Base-by-base conservation (phyloP, 2,797 vertebrate genomes). In the Cuculus canorus region DNA sequence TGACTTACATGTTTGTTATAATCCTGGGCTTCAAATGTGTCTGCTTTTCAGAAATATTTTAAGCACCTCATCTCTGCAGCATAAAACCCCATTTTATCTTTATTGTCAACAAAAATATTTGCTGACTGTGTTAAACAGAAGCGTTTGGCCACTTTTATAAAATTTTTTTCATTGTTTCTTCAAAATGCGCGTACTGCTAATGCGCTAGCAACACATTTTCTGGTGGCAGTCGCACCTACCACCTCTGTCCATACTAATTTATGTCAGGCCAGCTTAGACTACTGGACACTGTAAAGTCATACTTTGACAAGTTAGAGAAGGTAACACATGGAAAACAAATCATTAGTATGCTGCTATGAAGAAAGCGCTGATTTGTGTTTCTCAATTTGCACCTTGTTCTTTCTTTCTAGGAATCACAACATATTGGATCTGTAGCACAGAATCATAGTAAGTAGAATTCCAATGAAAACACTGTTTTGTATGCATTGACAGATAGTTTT, bases 391-490 rank as follows among this genome's bases (percentile, higher is more conserved):
- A 4, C 96, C 91, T 95, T 23, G 7, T 92, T 41, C 24, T 72
- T 81, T 88, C 54, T 91, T 96, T 73, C 84, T 97, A 99, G 99
- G 98, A 99, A 95, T 96, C 94, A 19, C 97, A 98, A 75, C 97
- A 95, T 30, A 96, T 98, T 88, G 97, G 96, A 93, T 98, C 98
- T 94, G 92, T 96, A 94, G 91, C 97, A 96, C 97, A 97, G 93
- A 98, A 95, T 97, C 98, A 98, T 96, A 98, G 99, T 99, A 98
- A 99, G 99, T 99, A 89, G 95, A 93, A 50, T 57, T 41, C n/a
- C 23, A 52, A 82, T 57, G 30, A 41, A 37, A 69, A n/a, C 6
- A 21, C 10, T 32, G 32, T 45, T 56, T 2, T 2, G 10, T 66
- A 59, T 24, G 22, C 63, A 18, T 54, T 79, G 45, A 41, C 28